Base-by-base conservation (phyloP, 1,140 invertebrate species). In the Monomorium pharaonis region DNA sequence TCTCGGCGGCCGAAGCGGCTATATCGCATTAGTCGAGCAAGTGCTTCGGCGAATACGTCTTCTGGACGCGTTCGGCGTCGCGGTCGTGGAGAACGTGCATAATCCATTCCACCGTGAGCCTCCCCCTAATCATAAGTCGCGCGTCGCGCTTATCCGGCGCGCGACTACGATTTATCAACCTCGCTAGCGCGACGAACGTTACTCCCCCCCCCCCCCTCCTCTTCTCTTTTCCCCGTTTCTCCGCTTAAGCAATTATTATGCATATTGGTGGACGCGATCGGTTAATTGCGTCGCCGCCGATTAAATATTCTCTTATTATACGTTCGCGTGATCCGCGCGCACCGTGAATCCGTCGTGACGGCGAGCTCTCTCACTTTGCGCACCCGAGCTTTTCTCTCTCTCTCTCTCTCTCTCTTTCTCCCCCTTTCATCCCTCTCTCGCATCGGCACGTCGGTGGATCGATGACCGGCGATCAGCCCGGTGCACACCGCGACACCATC, bases 391-490 rank as follows among this genome's bases (percentile, higher is more conserved):
- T 37, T n/a, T 37, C 47, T 56, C 33, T 49, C 10, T 70, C 49
- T 47, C 33, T 47, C 14, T 18, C 24, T 6, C 9, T 1, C 37
- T 7, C 58, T 56, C 56, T 12, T n/a, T n/a, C 47, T 14, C 14
- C 54, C 18, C 24, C 14, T 18, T 14, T 51, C 5, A 6, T 80
- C 78, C 30, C 56, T 62, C 69, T 62, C 86, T 86, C 69, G 80
- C 90, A 89, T 88, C 67, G 84, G 86, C 70, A 86, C 80, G 83
- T 89, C 86, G 83, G 83, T 88, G 86, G 89, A 91, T 89, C 88
- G 88, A 88, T 89, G 74, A 88, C 74, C 76, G 86, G 56, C 86
- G 86, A 89, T 91, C 90, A 89, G 86, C 88, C 86, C 80, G 49
- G 65, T 77, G 87, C 69, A 77, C 56, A 58, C 62, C 30, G 84